Evolutionary conservation across 2,797 vertebrate genomes (phyloP).

Genomic region (Ispidina lecontei): DNA sequence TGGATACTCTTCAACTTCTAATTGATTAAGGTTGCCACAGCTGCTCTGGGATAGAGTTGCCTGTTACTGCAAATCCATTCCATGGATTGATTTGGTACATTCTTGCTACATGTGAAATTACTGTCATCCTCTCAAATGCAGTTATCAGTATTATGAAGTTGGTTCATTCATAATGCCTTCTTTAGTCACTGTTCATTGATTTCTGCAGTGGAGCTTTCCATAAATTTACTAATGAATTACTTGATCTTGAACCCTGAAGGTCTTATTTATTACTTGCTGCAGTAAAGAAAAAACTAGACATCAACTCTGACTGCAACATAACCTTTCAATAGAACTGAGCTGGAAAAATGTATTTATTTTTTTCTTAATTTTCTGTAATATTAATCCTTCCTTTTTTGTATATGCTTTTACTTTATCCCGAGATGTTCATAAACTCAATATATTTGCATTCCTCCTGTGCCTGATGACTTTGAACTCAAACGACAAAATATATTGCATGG

Average conservation of each 20-base stretch:
- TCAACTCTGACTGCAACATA: neutral
- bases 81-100: neutral
- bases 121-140: neutral
- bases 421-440: neutral
- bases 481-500: neutral
- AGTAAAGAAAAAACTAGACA: neutral
- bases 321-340: neutral
- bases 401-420: neutral
- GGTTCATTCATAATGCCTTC: neutral
- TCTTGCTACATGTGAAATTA: neutral
- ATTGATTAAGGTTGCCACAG: neutral
- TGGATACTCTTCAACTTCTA: neutral
- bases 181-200: constrained; percentile 27
- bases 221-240: constrained; percentile 1
- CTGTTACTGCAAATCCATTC: neutral
- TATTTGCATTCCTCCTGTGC: neutral
- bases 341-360: neutral
- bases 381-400: neutral
- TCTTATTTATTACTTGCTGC: neutral
- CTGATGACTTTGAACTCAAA: neutral
- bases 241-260: neutral
- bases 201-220: neutral
- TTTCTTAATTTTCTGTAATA: neutral
- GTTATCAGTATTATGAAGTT: neutral
- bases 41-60: neutral